Base-by-base conservation (phyloP, 2,113 vertebrate species). In the Pseudonaja textilis region DNA sequence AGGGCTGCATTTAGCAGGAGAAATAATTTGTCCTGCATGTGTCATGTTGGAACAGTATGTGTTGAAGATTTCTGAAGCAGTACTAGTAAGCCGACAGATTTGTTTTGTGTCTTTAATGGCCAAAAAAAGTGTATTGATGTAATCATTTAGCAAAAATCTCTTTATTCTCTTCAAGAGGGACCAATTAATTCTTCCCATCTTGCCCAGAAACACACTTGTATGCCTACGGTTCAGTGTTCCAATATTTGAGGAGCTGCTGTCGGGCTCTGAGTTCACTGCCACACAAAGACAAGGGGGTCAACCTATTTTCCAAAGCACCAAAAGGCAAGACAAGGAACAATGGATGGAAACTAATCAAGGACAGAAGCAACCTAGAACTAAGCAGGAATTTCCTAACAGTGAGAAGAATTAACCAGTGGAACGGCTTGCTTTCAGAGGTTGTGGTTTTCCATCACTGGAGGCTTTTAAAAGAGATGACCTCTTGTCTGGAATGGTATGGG, bases 1-100 rank as follows among this genome's bases (percentile, higher is more conserved):
- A 87, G 81, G 55, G 10, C 92, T 26, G 25, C 64, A 64, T 87
- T 93, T 86, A 90, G 56, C 90, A 29, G 81, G 90, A 90, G 74
- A 90, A 64, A 54, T 93, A 86, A 16, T 85, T 85, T 3, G 25
- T 29, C 26, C 54, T 89, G 52, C 39, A 34, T 89, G 26, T 89
- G 29, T 25, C 34, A 39, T 64, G 45, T 85, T 47, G 29, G 5
- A 85, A 85, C 87, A 92, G 34, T 85, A 57, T 34, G 64, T 57
- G 54, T 57, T 89, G 39, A 56, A 59, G 57, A 10, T 26, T 81
- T 89, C 54, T 56, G 25, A 89, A 39, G 29, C 50, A 81, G 26
- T n/a, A 10, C 25, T 81, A 50, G 85, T 47, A 74, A 18, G 45
- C 55, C 7, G 5, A 25, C 50, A 39, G 34, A 81, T 34, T 34